Evolutionary conservation across 2,797 vertebrate genomes (phyloP), one percentile per base, ranked within the genome.

Genomic region (Meriones psammophilus): DNA sequence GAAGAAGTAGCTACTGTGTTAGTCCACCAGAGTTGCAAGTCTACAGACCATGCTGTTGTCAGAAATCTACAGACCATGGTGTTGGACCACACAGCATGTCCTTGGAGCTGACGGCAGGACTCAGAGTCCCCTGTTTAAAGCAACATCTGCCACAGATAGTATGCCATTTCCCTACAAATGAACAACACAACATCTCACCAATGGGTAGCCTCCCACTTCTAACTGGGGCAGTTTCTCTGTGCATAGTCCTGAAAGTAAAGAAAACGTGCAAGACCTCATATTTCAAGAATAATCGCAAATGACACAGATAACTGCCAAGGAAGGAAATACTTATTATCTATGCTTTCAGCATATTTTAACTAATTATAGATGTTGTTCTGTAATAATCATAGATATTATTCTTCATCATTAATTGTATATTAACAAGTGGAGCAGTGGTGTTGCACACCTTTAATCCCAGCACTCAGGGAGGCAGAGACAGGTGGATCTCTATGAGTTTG

Each of bases 261-360:
- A 50, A n/a, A 91, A 50, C 15, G 54, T 0, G 80, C 36, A 91
- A 62, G 42, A 78, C 73, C 9, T 20, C 15, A 13, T 26, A 14
- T 89, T 89, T 84, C 14, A 94, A 88, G 8, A 92, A 83, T 22
- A 89, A 92, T 85, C 66, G 39, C 5, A 95, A 86, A 79, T n/a
- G 89, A 8, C 17, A 89, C 58, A 74, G 12, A 18, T 8, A 50
- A 58, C 50, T 84, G 7, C 28, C 92, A 88, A 84, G 46, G 8
- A 60, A 91, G 50, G 66, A 85, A 95, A 94, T 28, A 36, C 1
- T 71, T 76, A 73, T 22, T 56, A 36, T 85, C 30, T 42, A 94
- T 64, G n/a, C 56, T 76, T 76, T 89, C 42, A 79, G 62, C 18
- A 36, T 88, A 81, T 79, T 79, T 92, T 95, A n/a, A 95, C 80